These are phyloP conservation scores for Drosophila willistoni DNA, from an alignment of 1,140 invertebrate genomes.

Conservation along the genomic window DNA sequence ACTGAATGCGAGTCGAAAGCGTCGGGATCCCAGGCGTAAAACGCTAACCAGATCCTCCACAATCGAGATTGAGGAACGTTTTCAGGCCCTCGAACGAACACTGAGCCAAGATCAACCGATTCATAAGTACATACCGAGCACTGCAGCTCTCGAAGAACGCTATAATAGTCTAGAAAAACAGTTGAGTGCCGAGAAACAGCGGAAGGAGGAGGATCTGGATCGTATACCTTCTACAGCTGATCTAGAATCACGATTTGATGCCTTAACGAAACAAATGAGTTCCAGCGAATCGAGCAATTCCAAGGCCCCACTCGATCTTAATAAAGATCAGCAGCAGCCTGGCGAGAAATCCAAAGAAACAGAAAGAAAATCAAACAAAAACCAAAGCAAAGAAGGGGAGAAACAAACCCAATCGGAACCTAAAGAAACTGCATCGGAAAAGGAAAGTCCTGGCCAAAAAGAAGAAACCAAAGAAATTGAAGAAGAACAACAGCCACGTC, in stretches of 20 bases:
- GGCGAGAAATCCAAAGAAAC: conserved; percentile 1
- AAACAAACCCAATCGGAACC: conserved; percentile 38
- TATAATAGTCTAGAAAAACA: conserved; percentile 68
- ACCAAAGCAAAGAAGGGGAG: conserved; percentile 34
- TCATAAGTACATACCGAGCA: conserved; percentile 65
- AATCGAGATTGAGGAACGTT: conserved; percentile 77
- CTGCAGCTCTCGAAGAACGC: conserved; percentile 67
- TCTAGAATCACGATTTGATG: conserved; percentile 68
- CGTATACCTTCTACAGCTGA: conserved; percentile 70
- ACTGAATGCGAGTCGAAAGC: conserved; percentile 52
- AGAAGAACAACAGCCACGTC: conserved; percentile 34
- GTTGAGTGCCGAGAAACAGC: conserved; percentile 57
- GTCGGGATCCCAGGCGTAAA: conserved; percentile 67
- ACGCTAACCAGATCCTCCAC: conserved; percentile 72
- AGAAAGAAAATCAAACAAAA: conserved; percentile 28
- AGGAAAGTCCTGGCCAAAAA: conserved; percentile 24
- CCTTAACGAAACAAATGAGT: conserved; percentile 65
- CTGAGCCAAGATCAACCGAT: conserved; percentile 60
- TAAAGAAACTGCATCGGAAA: conserved; percentile 27
- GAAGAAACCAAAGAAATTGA: not conserved
- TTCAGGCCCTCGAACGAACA: conserved; percentile 62
- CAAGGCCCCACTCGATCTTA: conserved; percentile 55
- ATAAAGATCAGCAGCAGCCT: conserved; percentile 24
- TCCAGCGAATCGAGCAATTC: conserved; percentile 40
- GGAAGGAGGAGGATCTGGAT: conserved; percentile 28